Evolutionary conservation across 1,140 invertebrate genomes (phyloP), one percentile per base, ranked within the genome.

Genomic region (Harpegnathos saltator): DNA sequence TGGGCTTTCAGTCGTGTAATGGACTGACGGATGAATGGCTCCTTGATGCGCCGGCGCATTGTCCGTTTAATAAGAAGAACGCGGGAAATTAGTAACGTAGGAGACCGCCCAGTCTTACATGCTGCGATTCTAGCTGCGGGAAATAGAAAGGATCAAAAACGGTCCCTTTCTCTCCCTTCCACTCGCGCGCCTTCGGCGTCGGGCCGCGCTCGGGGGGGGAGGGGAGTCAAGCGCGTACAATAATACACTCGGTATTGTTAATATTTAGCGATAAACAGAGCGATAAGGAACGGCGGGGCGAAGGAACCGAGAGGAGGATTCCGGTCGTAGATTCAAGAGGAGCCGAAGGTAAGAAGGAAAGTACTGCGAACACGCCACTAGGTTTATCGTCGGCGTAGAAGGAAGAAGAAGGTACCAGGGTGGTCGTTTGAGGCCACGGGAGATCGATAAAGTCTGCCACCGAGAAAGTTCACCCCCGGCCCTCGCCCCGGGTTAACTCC

Each of bases 381-480:
- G 77, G 59, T 77, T 88, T 85, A 88, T 88, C 82, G 86, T 75
- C 75, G n/a, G 69, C 52, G 48, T 78, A 80, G 87, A 75, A 87
- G 85, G 87, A 89, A 89, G 87, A 89, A 89, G 88, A 89, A 89
- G 88, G 88, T 89, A 89, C 88, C 88, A 84, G 81, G 71, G 82
- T 89, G 72, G 88, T 84, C 71, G 88, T 89, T 89, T 86, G 81
- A 89, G 88, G 88, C 88, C 88, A 86, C 75, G 33, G 44, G 75
- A 89, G 86, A 89, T 89, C 87, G 87, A 89, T 89, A 89, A 89
- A 89, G 87, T 89, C 87, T 89, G 84, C 87, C 86, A 85, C 86
- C 86, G 78, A 85, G 87, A 89, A 89, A 85, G 66, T 85, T 85
- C 86, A 85, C 77, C 87, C 63, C 77, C 83, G 74, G 62, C 83